Percentiles rank a stretch among this genome's conserved stretches.
phyloP scores from a whole-genome alignment of 2,113 vertebrate genomes.

The Corythornis madagascariensis region DNA sequence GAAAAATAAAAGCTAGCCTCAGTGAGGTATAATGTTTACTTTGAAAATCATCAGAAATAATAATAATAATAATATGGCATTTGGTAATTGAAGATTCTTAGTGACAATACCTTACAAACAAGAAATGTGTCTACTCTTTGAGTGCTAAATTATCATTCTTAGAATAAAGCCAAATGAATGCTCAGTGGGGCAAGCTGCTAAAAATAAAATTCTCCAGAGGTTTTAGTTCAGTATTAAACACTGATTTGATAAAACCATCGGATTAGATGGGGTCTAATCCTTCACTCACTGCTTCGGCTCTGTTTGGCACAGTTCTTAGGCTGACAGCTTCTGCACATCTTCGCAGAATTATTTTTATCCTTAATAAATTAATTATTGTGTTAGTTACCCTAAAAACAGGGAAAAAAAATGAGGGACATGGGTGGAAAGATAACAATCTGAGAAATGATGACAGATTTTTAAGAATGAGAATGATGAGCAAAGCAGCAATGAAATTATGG shows the following conservation, averaged over 20 bases:
- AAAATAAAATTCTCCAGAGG: conserved; percentile 24
- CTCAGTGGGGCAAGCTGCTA: not conserved
- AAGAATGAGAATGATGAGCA: not conserved
- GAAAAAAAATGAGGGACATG: conserved; percentile 31
- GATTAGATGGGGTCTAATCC: conserved; percentile 40
- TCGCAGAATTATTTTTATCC: conserved; percentile 46
- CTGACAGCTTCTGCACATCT: conserved; percentile 25
- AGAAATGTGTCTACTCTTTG: not conserved
- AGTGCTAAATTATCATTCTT: not conserved
- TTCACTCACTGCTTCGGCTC: not conserved
- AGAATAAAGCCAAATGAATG: not conserved
- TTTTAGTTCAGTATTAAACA: conserved; percentile 24
- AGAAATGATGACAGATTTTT: not conserved
- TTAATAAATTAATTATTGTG: conserved; percentile 40
- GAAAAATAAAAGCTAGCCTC: conserved; percentile 49
- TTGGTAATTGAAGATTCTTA: not conserved
- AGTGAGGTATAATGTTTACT: conserved; percentile 30
- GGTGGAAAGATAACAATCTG: conserved; percentile 12
- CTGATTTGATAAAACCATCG: not conserved
- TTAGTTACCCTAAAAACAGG: conserved; percentile 49
- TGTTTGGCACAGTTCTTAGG: conserved; percentile 17
- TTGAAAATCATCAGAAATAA: not conserved
- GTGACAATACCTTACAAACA: not conserved
- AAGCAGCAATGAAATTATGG: not conserved
- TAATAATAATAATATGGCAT: not conserved